Conservation (phyloP, 2,797 vertebrate genomes). For the Lagodon rhomboides region DNA sequence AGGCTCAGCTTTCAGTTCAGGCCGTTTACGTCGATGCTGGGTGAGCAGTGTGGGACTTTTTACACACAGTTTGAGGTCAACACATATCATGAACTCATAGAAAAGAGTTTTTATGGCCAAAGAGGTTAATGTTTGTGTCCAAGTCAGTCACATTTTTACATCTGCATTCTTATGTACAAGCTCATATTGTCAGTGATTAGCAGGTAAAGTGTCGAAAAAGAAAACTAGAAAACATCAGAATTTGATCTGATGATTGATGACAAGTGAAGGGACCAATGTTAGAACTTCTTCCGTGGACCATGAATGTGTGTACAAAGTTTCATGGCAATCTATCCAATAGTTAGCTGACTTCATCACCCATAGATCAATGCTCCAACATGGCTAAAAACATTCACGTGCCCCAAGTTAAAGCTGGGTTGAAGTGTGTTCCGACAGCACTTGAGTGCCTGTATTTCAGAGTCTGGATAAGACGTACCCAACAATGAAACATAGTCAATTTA, state of each 20-base stretch:
- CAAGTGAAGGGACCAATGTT: background rate
- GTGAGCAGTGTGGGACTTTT: background rate
- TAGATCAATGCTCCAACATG: no score
- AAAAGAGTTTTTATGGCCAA: no score
- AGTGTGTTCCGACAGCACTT: background rate
- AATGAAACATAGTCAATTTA: background rate
- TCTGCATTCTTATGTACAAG: no score
- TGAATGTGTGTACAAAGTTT: background rate
- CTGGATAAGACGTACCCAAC: background rate
- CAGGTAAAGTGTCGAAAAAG: no score
- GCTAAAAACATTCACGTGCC: no score
- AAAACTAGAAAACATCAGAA: no score
- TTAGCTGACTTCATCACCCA: no score
- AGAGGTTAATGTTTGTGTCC: no score
- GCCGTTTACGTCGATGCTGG: background rate
- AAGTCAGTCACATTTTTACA: no score
- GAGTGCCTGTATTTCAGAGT: background rate
- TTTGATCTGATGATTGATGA: background rate
- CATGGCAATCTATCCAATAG: background rate
- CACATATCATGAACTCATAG: background rate
- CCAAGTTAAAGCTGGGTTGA: background rate
- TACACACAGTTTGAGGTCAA: background rate
- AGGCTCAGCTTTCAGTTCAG: constrained; percentile 2
- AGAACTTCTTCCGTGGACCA: background rate
- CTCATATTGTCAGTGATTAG: no score